A percentile compares a stretch with the other conserved stretches of the same genome.
Evolutionary conservation across 1,140 invertebrate genomes (phyloP).

Genomic region (Latrodectus geometricus): DNA sequence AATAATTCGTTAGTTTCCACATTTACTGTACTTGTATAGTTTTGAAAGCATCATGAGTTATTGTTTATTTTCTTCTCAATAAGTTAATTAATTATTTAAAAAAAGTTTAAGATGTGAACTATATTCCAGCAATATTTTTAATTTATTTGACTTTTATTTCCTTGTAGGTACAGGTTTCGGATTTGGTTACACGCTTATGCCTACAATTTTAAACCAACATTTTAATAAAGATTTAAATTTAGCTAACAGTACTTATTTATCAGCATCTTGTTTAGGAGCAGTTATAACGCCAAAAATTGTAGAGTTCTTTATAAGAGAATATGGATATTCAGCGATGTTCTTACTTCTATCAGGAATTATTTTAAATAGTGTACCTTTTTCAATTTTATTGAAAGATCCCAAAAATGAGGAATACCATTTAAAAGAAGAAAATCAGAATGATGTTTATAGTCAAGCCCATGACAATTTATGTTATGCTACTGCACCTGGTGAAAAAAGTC

Average conservation of each 20-base stretch:
- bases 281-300: neutral
- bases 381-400: constrained; percentile 1
- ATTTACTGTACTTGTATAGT: too few relatives aligned
- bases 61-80: too few relatives aligned
- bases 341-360: constrained; percentile 15
- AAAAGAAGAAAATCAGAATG: too few relatives aligned
- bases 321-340: constrained; percentile 18
- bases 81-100: too few relatives aligned
- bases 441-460: too few relatives aligned
- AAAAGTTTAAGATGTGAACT: too few relatives aligned
- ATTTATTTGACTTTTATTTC: too few relatives aligned
- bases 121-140: too few relatives aligned
- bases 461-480: too few relatives aligned
- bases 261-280: constrained; percentile 9
- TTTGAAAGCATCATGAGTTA: too few relatives aligned
- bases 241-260: constrained; percentile 5
- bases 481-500: too few relatives aligned
- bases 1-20: too few relatives aligned
- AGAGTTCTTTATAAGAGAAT: neutral
- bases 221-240: constrained; percentile 15
- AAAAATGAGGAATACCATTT: neutral
- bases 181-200: constrained; percentile 1
- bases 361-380: constrained; percentile 14
- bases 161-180: constrained; percentile 25
- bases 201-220: constrained; percentile 25